phyloP scores from a whole-genome alignment of 2,113 vertebrate species.

The Eulemur macaco region DNA sequence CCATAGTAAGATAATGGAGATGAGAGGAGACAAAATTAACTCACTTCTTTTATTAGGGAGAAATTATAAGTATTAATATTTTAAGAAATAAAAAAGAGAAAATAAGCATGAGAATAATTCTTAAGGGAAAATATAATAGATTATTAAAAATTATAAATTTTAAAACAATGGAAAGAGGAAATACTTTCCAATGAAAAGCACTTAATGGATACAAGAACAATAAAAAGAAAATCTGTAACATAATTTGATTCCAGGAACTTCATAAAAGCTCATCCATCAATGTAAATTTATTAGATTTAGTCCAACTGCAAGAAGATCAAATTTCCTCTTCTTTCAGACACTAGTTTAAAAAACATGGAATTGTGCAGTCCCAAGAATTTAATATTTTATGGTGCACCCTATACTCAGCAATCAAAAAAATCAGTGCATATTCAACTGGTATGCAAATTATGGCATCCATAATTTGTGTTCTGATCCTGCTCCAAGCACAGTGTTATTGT shows the following conservation, averaged over 20 bases:
- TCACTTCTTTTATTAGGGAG: not conserved
- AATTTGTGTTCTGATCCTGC: slow-evolving; percentile 36
- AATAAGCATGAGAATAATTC: not conserved
- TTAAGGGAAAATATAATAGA: not conserved
- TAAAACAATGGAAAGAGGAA: not conserved
- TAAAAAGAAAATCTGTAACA: not conserved
- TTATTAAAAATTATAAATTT: not conserved
- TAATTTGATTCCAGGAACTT: not conserved
- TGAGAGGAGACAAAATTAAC: not conserved
- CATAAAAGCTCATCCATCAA: not conserved
- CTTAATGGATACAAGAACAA: not conserved
- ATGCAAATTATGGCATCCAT: not conserved
- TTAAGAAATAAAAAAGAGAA: not conserved
- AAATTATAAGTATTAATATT: not conserved
- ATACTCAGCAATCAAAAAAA: not conserved
- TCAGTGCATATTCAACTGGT: not conserved
- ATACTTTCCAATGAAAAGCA: not conserved
- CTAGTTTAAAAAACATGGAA: not conserved
- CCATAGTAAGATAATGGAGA: not conserved
- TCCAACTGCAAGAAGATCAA: not conserved
- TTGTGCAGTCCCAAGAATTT: not conserved
- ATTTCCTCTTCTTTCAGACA: not conserved
- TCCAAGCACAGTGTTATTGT: not conserved
- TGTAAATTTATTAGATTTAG: not conserved
- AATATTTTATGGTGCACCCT: not conserved